Conservation (phyloP, 2,888 invertebrate species). For the Rhamnusium bicolor region DNA sequence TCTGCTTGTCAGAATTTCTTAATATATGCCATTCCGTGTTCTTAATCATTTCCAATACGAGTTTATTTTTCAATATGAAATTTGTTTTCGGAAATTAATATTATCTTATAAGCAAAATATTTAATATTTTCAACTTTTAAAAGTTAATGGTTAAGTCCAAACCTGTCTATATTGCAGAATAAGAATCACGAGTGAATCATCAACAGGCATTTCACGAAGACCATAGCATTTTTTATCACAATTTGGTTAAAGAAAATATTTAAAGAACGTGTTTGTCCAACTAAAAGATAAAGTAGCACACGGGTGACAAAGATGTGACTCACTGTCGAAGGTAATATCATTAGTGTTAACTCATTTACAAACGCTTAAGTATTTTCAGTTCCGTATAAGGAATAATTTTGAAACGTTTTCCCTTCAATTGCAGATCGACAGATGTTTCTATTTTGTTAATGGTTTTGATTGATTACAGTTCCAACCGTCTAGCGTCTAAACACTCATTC, state of each 20-base stretch:
- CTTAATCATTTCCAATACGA: too few species aligned
- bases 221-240: conserved; percentile 19
- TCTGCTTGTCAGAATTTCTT: too few species aligned
- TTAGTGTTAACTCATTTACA: conserved; percentile 25
- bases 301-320: conserved; percentile 42
- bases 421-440: conserved; percentile 19
- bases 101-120: too few species aligned
- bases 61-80: too few species aligned
- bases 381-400: conserved; percentile 11
- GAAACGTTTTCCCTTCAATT: not conserved
- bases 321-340: conserved; percentile 41
- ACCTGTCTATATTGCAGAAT: not conserved
- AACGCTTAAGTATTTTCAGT: conserved; percentile 6
- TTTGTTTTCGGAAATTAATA: too few species aligned
- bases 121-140: too few species aligned
- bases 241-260: conserved; percentile 21
- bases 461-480: conserved; percentile 7
- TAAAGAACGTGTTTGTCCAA: conserved; percentile 25
- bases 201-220: conserved; percentile 7
- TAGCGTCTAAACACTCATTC: not conserved
- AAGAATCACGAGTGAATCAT: not conserved
- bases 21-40: too few species aligned
- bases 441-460: conserved; percentile 15
- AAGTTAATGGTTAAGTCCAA: conserved; percentile 1
- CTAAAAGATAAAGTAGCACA: conserved; percentile 41